Conservation (phyloP, 2,113 vertebrate species). For the Marmota flaviventris region DNA sequence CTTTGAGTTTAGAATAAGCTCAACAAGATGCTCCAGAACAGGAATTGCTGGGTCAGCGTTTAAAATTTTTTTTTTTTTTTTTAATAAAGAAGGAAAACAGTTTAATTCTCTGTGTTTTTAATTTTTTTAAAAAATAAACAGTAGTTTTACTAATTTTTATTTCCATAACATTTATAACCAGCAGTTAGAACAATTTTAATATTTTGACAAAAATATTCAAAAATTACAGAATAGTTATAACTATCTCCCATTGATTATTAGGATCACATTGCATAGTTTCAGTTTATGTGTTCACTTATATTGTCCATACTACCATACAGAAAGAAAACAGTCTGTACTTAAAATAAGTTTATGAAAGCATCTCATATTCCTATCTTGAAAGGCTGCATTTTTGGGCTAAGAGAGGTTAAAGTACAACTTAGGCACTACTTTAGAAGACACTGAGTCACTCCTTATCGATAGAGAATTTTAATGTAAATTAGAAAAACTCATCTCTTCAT, state of each 20-base stretch:
- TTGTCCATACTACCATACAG: accelerated
- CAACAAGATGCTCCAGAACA: no score
- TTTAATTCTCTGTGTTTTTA: slow-evolving; percentile 5
- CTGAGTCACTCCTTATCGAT: not conserved
- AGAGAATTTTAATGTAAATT: not conserved
- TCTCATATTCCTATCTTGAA: not conserved
- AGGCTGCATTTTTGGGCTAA: not conserved
- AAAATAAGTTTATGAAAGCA: not conserved
- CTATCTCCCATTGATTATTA: not conserved
- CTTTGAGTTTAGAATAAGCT: no score
- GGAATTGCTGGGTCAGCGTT: no score
- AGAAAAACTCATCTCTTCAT: not conserved
- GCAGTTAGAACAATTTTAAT: not conserved
- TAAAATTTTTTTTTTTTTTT: no score
- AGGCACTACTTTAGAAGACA: not conserved
- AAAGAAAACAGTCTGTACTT: not conserved
- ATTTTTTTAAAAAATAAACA: not conserved
- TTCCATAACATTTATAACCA: not conserved
- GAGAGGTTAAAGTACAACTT: not conserved
- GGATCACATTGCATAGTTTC: not conserved
- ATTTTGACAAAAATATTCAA: not conserved
- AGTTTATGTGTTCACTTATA: not conserved
- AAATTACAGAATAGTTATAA: not conserved
- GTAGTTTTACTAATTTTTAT: not conserved
- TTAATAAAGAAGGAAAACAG: not conserved